Evolutionary conservation across 2,113 vertebrate genomes (phyloP).

Genomic region (Lepidothrix coronata): DNA sequence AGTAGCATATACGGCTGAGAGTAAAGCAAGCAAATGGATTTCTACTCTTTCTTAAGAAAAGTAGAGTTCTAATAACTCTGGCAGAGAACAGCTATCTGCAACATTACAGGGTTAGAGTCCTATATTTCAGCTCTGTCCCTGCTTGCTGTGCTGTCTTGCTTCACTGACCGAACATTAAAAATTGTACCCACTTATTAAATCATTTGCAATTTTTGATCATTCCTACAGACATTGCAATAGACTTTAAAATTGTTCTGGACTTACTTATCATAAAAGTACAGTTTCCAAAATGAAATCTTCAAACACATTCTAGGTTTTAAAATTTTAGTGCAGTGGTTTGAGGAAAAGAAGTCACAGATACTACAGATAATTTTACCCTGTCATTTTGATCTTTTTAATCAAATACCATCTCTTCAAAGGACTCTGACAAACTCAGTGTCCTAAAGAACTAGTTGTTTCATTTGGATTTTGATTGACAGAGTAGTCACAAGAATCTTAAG

Average conservation of each 20-base stretch:
- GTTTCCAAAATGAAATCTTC: not conserved
- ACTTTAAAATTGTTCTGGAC: not conserved
- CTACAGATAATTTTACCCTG: not conserved
- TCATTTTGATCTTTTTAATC: slow-evolving; percentile 9
- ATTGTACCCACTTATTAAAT: not conserved
- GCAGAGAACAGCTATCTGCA: not conserved
- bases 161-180: not conserved
- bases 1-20: not conserved
- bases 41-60: not conserved
- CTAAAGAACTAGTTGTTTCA: not conserved
- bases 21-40: not conserved
- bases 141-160: rapidly evolving
- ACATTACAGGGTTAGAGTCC: not conserved
- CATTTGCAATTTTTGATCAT: not conserved
- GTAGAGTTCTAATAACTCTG: not conserved
- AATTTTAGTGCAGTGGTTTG: not conserved
- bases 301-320: not conserved
- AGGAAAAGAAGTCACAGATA: not conserved
- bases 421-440: not conserved
- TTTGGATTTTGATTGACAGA: not conserved
- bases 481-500: not conserved
- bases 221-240: not conserved
- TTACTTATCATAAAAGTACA: not conserved
- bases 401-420: not conserved
- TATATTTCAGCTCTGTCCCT: not conserved